A percentile compares a stretch with the other conserved stretches of the same genome.
These are phyloP conservation scores for Dissostichus mawsoni DNA, from an alignment of 2,113 vertebrate genomes.

Conservation along the genomic window DNA sequence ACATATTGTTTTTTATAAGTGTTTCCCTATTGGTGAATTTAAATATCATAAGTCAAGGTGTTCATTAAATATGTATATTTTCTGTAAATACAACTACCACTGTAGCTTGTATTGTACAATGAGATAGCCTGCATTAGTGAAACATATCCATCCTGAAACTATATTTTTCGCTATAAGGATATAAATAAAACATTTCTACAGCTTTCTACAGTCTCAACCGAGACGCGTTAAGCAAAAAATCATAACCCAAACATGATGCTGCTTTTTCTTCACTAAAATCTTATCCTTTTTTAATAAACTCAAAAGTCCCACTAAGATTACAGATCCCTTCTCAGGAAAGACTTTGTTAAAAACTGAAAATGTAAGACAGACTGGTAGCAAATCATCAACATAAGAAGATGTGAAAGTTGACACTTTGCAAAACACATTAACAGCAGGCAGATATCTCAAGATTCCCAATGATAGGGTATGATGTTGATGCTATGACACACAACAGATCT, in stretches of 20 bases:
- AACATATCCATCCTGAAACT: background rate
- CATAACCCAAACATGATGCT: background rate
- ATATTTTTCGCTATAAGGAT: background rate
- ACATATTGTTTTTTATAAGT: background rate
- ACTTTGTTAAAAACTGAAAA: background rate
- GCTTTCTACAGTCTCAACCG: background rate
- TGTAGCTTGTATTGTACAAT: background rate
- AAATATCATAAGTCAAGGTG: background rate
- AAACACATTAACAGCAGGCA: background rate
- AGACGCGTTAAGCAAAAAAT: background rate
- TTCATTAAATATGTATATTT: background rate
- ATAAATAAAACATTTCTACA: background rate
- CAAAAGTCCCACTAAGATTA: background rate
- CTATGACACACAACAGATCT: conserved; percentile 1
- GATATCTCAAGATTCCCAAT: background rate
- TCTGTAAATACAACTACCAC: background rate
- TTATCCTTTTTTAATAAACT: background rate
- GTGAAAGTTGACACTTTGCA: background rate
- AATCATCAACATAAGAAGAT: background rate
- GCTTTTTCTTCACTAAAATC: background rate
- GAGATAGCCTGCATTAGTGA: background rate
- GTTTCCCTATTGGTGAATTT: background rate
- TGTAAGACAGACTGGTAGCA: too few species aligned
- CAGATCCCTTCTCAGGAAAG: background rate
- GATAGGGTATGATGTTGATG: background rate